phyloP scores from a whole-genome alignment of 2,797 vertebrate genomes.

The Amblyopsis hoosieri region DNA sequence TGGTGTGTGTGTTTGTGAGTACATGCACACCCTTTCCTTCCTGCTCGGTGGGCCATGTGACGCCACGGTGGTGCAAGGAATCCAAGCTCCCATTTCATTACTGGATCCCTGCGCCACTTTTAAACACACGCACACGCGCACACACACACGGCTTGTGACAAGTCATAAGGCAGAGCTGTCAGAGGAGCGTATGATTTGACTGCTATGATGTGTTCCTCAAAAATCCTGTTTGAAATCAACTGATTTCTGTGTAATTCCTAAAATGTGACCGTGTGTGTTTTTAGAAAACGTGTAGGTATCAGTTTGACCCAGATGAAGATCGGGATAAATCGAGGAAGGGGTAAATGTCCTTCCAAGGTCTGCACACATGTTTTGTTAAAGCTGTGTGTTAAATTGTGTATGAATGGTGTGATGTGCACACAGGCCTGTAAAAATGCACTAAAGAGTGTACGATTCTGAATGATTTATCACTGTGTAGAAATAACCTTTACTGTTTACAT shows the following conservation, averaged over 20 bases:
- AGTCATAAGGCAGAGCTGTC: constrained; percentile 1
- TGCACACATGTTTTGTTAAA: no score
- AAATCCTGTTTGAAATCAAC: no score
- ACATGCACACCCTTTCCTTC: constrained; percentile 55
- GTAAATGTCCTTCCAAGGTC: no score
- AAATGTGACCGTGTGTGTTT: neutral
- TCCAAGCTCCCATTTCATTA: constrained; percentile 47
- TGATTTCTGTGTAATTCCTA: no score
- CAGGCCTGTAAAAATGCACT: no score
- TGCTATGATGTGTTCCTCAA: no score
- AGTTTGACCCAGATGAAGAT: neutral
- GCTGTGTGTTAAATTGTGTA: no score
- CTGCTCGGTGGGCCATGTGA: constrained; percentile 51
- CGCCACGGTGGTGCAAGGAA: constrained; percentile 36
- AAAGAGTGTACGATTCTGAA: no score
- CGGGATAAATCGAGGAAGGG: no score
- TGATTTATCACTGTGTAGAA: no score
- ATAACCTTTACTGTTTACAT: no score
- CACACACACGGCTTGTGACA: neutral
- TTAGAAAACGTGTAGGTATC: neutral
- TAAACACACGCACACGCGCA: constrained; percentile 11
- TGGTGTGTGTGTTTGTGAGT: constrained; percentile 36
- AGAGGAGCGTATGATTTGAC: neutral
- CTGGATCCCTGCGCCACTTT: constrained; percentile 11
- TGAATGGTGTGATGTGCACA: no score